These are phyloP conservation scores for Ptiloglossa arizonensis DNA, from an alignment of 1,140 invertebrate species.

Conservation along the genomic window DNA sequence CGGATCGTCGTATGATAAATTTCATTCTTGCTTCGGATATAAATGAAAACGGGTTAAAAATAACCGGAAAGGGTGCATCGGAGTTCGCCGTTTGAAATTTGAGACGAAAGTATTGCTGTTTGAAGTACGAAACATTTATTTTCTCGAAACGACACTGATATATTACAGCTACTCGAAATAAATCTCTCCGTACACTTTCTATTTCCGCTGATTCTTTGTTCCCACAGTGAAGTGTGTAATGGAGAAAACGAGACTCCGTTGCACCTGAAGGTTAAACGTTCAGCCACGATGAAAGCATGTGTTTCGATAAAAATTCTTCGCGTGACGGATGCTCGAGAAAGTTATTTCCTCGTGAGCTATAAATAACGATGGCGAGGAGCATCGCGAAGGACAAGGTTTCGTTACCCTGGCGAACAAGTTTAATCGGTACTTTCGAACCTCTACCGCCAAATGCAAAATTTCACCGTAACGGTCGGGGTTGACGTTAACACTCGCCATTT, in stretches of 20 bases:
- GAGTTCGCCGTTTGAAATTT: neutral
- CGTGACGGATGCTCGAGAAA: conserved; percentile 20
- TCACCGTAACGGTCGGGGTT: neutral
- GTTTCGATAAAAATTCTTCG: conserved; percentile 19
- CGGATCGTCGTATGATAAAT: too few species aligned
- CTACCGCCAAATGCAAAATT: neutral
- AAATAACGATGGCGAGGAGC: conserved; percentile 16
- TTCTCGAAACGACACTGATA: neutral
- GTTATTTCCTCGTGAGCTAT: conserved; percentile 24
- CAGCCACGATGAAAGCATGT: conserved; percentile 6
- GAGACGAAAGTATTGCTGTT: neutral
- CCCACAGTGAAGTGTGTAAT: neutral
- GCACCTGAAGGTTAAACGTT: conserved; percentile 23
- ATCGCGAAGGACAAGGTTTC: conserved; percentile 20
- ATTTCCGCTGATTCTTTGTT: conserved; percentile 1
- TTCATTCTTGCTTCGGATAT: too few species aligned
- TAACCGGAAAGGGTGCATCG: too few species aligned
- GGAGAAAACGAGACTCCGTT: conserved; percentile 12
- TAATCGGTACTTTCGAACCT: neutral
- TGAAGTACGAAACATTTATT: neutral
- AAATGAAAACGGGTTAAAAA: too few species aligned
- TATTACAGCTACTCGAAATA: neutral
- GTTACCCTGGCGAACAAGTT: conserved; percentile 7
- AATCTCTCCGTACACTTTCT: conserved; percentile 5
- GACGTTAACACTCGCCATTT: neutral